Percentiles rank a stretch among this genome's conserved stretches.
Evolutionary conservation across 2,888 invertebrate species (phyloP).

Genomic region (Linyphia triangularis): DNA sequence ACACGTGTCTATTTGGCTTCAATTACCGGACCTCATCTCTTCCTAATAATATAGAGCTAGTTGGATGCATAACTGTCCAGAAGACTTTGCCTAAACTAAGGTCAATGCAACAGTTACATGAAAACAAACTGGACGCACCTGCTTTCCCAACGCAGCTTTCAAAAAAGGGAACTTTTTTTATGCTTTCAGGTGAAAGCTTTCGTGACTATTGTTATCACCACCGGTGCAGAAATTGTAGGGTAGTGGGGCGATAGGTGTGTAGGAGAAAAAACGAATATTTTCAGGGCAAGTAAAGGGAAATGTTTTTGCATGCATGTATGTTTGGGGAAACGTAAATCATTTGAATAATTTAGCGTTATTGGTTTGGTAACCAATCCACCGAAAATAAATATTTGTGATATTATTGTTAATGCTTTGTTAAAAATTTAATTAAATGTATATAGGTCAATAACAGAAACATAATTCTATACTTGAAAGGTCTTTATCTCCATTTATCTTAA

Average conservation of each 20-base stretch:
- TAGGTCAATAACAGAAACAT: too few relatives aligned
- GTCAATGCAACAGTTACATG: conserved; percentile 66
- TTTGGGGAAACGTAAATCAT: too few relatives aligned
- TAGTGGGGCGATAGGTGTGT: conserved; percentile 7
- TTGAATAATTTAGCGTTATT: too few relatives aligned
- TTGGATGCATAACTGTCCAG: conserved; percentile 5
- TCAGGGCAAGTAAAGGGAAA: neutral
- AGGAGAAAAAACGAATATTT: neutral
- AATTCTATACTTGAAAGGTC: too few relatives aligned
- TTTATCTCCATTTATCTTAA: too few relatives aligned
- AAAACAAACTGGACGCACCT: conserved; percentile 68
- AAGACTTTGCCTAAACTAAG: neutral
- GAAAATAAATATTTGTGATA: too few relatives aligned
- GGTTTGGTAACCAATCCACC: too few relatives aligned
- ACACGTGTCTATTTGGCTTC: neutral
- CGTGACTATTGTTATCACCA: conserved; percentile 35
- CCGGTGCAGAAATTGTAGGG: conserved; percentile 44
- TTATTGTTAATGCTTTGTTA: too few relatives aligned
- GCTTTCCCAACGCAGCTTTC: conserved; percentile 17
- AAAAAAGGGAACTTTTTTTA: conserved; percentile 26
- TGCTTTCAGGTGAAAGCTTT: conserved; percentile 57
- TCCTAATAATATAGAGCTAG: neutral
- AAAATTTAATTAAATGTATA: too few relatives aligned
- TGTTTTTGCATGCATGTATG: too few relatives aligned
- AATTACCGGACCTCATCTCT: neutral